Percentiles rank a stretch among this genome's conserved stretches.
phyloP scores from a whole-genome alignment of 2,113 vertebrate genomes.

The Pimephales promelas region DNA sequence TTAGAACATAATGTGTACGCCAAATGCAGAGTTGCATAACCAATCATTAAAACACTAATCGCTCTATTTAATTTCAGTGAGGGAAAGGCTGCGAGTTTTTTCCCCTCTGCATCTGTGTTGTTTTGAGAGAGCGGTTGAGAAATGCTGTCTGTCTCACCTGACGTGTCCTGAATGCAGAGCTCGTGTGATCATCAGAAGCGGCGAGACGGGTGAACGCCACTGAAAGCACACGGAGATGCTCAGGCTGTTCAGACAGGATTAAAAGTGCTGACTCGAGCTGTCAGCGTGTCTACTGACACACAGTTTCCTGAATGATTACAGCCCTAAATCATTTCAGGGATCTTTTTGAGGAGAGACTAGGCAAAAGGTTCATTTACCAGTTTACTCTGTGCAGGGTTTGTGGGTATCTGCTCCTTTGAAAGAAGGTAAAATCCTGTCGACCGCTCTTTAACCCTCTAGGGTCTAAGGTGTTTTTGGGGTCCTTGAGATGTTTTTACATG shows the following conservation, averaged over 20 bases:
- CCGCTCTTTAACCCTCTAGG: too few species aligned
- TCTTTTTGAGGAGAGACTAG: background rate
- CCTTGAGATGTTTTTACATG: too few species aligned
- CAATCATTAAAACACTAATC: background rate
- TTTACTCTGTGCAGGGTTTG: too few species aligned
- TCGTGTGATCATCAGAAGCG: conserved; percentile 69
- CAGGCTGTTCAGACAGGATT: conserved; percentile 66
- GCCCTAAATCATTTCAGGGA: background rate
- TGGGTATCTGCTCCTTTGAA: too few species aligned
- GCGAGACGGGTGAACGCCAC: conserved; percentile 45
- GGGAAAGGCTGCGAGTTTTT: background rate
- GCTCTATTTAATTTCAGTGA: background rate
- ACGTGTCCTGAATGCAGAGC: conserved; percentile 54
- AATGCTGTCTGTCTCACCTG: conserved; percentile 38
- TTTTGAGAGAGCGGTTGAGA: background rate
- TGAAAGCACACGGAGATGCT: conserved; percentile 53
- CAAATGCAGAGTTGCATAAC: conserved; percentile 9
- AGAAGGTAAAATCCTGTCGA: too few species aligned
- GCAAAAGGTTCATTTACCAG: background rate
- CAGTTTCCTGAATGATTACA: background rate
- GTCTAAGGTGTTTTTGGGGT: too few species aligned
- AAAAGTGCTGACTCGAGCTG: conserved; percentile 39
- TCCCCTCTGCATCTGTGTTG: background rate
- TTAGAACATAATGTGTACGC: background rate
- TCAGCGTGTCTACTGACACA: conserved; percentile 32